A percentile compares a stretch with the other conserved stretches of the same genome.
These are phyloP conservation scores for Ictalurus furcatus DNA, from an alignment of 2,113 vertebrate species.

Conservation along the genomic window DNA sequence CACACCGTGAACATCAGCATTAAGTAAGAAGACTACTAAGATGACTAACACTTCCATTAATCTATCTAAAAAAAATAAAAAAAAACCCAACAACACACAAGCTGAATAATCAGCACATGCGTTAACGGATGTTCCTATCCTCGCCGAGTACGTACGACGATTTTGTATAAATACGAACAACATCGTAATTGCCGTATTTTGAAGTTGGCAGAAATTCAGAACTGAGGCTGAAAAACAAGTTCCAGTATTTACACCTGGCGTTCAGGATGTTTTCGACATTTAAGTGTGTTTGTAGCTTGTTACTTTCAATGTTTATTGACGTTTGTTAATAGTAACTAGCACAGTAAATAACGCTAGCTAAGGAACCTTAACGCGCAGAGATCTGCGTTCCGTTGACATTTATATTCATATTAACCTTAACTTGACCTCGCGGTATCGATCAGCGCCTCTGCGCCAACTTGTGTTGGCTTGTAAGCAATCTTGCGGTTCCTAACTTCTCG, in stretches of 20 bases:
- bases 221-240: conserved; percentile 6
- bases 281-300: neutral
- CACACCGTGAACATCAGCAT: neutral
- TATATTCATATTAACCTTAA: neutral
- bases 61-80: neutral
- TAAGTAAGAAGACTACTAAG: neutral
- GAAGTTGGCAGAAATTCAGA: neutral
- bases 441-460: neutral
- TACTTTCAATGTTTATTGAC: neutral
- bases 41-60: neutral
- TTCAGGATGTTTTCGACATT: neutral
- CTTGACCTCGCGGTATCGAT: neutral
- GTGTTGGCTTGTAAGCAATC: neutral
- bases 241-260: neutral
- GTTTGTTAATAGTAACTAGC: neutral
- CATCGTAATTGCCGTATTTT: neutral
- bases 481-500: too few relatives aligned
- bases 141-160: neutral
- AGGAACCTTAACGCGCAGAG: neutral
- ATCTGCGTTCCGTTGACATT: neutral
- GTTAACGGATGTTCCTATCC: neutral
- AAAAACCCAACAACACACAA: too few relatives aligned
- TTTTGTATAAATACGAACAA: neutral
- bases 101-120: neutral
- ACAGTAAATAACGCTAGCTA: neutral